phyloP scores from a whole-genome alignment of 2,888 invertebrate genomes.

The Iphiclides podalirius region DNA sequence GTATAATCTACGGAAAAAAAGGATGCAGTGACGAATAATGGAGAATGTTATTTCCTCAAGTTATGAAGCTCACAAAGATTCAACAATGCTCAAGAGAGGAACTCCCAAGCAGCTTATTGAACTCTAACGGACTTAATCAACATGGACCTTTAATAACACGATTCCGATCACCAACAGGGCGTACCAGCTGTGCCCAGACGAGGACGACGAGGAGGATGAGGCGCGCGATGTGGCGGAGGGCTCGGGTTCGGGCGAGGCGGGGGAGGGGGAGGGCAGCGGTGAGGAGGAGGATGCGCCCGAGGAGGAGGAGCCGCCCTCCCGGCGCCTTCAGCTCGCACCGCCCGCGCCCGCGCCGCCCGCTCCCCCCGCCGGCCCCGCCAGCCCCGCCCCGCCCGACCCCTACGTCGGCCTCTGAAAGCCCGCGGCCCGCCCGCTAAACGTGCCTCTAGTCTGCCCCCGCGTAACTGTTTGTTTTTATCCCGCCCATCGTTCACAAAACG shows the following conservation, averaged over 20 bases:
- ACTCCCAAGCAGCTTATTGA: too few relatives aligned
- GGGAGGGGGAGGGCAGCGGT: constrained; percentile 44
- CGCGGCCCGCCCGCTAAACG: constrained; percentile 21
- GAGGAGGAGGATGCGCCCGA: constrained; percentile 42
- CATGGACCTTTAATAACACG: too few relatives aligned
- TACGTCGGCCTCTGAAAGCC: constrained; percentile 38
- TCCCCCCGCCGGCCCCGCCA: constrained; percentile 31
- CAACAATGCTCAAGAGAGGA: too few relatives aligned
- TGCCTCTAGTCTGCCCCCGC: constrained; percentile 40
- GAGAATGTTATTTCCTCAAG: too few relatives aligned
- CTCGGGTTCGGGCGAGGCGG: constrained; percentile 43
- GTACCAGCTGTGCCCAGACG: constrained; percentile 71
- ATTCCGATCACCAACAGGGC: too few relatives aligned
- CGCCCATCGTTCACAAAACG: constrained; percentile 30
- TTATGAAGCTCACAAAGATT: too few relatives aligned
- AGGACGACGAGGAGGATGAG: constrained; percentile 73
- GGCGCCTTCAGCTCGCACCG: constrained; percentile 32
- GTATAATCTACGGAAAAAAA: too few relatives aligned
- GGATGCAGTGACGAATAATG: too few relatives aligned
- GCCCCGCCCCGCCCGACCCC: constrained; percentile 33
- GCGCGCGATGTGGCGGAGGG: constrained; percentile 48
- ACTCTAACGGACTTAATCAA: too few relatives aligned
- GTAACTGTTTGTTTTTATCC: constrained; percentile 34
- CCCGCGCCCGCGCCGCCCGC: constrained; percentile 35
- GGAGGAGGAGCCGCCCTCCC: constrained; percentile 40